A percentile compares a stretch with the other conserved stretches of the same genome.
phyloP scores from a whole-genome alignment of 2,888 invertebrate species.

The Meghimatium bilineatum region DNA sequence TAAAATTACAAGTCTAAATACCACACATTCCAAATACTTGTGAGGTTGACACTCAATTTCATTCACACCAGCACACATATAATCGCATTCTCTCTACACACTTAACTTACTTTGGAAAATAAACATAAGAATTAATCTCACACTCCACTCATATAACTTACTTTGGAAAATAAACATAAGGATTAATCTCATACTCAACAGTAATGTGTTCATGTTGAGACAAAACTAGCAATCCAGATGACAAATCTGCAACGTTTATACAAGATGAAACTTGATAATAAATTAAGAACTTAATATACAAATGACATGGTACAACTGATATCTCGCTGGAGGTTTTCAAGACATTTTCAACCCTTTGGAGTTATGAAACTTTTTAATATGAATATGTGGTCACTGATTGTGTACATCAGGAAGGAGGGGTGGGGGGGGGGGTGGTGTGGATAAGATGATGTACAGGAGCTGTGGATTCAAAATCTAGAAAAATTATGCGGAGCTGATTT shows the following conservation, averaged over 20 bases:
- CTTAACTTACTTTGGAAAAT: no score
- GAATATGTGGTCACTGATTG: no score
- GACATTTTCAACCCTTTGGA: no score
- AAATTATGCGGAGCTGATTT: no score
- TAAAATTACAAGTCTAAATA: slow-evolving; percentile 42
- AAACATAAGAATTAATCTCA: no score
- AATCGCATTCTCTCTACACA: neutral
- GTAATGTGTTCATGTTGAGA: neutral
- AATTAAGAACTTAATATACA: neutral
- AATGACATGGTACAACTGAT: neutral
- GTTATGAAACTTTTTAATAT: no score
- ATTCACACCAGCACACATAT: neutral
- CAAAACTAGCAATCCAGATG: neutral
- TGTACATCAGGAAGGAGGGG: no score
- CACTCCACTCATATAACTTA: neutral
- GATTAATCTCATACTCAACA: neutral
- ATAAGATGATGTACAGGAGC: no score
- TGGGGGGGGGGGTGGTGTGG: no score
- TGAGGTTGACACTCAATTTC: neutral
- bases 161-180: no score
- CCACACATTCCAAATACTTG: neutral
- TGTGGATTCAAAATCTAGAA: no score
- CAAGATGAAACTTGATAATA: neutral
- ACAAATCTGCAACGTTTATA: neutral
- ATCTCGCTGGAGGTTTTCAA: no score